A percentile compares a stretch with the other conserved stretches of the same genome.
Evolutionary conservation across 2,888 invertebrate genomes (phyloP).

Genomic region (Salticus scenicus): DNA sequence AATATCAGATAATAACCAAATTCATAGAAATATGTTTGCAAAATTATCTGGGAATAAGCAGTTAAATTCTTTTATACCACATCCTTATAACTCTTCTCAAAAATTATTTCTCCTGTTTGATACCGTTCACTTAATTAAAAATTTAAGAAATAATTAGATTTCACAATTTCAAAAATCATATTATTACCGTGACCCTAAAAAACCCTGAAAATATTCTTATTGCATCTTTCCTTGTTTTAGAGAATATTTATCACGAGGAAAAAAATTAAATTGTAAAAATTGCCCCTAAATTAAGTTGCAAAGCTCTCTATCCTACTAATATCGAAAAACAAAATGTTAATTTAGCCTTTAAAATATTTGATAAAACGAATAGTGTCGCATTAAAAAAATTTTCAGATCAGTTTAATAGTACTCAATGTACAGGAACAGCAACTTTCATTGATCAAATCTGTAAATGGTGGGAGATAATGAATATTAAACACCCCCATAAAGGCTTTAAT

Average conservation of each 20-base stretch:
- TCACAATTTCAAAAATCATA: no score
- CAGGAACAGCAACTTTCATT: background rate
- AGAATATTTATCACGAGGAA: background rate
- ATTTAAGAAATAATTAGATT: slow-evolving; percentile 22
- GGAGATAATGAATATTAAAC: slow-evolving; percentile 22
- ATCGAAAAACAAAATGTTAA: slow-evolving; percentile 13
- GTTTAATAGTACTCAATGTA: background rate
- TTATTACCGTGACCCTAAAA: no score
- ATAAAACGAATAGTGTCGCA: background rate
- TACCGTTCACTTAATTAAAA: slow-evolving; percentile 25
- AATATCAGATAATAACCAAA: slow-evolving; percentile 27
- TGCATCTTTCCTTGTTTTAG: background rate
- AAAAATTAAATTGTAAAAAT: slow-evolving; percentile 10
- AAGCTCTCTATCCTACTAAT: slow-evolving; percentile 1
- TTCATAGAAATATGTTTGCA: slow-evolving; percentile 29
- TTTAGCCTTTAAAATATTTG: background rate
- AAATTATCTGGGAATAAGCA: background rate
- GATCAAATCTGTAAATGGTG: slow-evolving; percentile 3
- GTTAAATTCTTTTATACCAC: background rate
- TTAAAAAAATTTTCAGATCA: background rate
- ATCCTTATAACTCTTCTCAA: background rate
- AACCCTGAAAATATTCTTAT: background rate
- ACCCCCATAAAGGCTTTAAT: background rate
- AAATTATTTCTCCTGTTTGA: background rate
- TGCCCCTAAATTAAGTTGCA: slow-evolving; percentile 20